These are phyloP conservation scores for Otis tarda DNA, from an alignment of 2,113 vertebrate genomes.

Conservation along the genomic window DNA sequence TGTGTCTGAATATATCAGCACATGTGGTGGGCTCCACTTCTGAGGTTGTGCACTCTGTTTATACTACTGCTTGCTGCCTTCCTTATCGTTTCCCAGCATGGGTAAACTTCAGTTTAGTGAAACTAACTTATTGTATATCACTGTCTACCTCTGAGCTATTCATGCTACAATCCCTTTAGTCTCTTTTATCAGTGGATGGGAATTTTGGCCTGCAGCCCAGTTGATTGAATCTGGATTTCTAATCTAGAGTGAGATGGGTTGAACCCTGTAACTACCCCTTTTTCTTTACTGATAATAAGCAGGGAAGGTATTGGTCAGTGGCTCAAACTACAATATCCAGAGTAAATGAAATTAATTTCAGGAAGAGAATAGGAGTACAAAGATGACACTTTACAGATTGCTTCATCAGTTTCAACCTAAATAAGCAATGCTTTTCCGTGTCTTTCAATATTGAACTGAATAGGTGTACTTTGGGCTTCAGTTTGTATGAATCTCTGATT, in stretches of 20 bases:
- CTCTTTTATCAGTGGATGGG: not conserved
- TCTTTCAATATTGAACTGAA: not conserved
- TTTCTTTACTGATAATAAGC: not conserved
- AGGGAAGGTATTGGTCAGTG: not conserved
- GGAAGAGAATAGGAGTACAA: not conserved
- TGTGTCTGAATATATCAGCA: not conserved
- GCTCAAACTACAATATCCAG: not conserved
- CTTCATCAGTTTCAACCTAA: not conserved
- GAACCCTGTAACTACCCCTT: not conserved
- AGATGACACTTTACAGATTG: not conserved
- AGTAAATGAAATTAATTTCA: not conserved
- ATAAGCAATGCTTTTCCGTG: not conserved
- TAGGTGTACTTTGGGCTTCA: not conserved
- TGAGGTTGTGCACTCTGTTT: not conserved
- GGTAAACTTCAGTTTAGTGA: not conserved
- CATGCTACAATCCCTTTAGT: accelerated
- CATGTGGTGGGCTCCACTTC: accelerated
- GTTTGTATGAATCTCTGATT: not conserved
- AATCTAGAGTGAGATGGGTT: not conserved
- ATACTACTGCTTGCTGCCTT: accelerated
- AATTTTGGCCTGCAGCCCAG: not conserved
- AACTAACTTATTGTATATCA: not conserved
- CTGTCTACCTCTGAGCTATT: not conserved
- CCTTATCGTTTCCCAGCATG: not conserved
- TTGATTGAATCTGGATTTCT: not conserved